Evolutionary conservation across 2,888 invertebrate genomes (phyloP), one percentile per base, ranked within the genome.

Genomic region (Mesochorus sp.): DNA sequence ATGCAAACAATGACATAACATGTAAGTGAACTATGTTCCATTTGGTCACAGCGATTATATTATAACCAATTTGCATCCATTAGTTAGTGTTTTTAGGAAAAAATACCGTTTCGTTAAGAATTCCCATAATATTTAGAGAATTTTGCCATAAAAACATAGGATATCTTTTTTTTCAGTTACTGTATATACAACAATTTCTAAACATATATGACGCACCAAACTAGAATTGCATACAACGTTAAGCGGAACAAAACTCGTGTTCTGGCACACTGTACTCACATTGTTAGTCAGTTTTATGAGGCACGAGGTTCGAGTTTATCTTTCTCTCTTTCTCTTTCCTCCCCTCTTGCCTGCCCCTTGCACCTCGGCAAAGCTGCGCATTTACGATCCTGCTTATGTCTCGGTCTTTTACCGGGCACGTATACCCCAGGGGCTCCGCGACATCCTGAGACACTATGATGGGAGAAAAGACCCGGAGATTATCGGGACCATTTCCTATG

Each of bases 321-420:
- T 64, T 42, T 17, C 49, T 26, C 37, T 37, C 55, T 73, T 44
- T 57, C 39, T 12, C 39, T 51, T 28, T n/a, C 12, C 42, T 42
- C 19, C 8, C 19, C 57, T 70, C 42, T 68, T 28, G 44, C 34
- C 64, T 62, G 28, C 55, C 70, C 28, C 42, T 44, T 51, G 12
- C 67, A 74, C 80, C 73, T 80, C 80, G n/a, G 78, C 79, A 73
- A 66, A 64, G 26, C 67, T 67, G 76, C 81, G 64, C n/a, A n/a
- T 83, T 88, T 86, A 88, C 87, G 87, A 84, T 85, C 87, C 81
- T 84, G 81, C 81, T 59, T 80, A 74, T 68, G 80, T 79, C 80
- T 80, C 74, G 67, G 57, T 53, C 57, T 57, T 61, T 81, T 39
- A 84, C 81, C 14, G 34, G n/a, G 55, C 72, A 72, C 44, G 73